Conservation (phyloP, 2,113 vertebrate genomes). For the Camelus dromedarius region DNA sequence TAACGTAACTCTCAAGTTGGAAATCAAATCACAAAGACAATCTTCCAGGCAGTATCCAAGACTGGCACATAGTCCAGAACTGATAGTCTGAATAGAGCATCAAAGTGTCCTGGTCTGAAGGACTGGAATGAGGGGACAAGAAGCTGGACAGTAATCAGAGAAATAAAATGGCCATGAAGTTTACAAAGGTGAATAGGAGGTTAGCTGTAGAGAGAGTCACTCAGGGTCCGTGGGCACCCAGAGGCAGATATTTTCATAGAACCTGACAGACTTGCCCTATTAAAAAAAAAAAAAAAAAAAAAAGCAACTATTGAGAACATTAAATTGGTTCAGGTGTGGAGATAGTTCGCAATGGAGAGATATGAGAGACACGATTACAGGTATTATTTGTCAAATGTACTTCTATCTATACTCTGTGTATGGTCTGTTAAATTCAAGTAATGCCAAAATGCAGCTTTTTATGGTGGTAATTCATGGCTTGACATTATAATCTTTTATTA, state of each 20-base stretch:
- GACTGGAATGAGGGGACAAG: neutral
- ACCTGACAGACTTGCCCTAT: neutral
- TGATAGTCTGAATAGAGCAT: neutral
- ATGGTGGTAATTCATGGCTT: neutral
- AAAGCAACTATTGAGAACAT: neutral
- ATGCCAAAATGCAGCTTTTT: neutral
- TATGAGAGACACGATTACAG: neutral
- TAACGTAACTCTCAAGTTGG: neutral
- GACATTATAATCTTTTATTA: slow-evolving; percentile 53
- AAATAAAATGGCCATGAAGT: neutral
- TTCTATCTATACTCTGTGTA: neutral
- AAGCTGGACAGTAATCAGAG: neutral
- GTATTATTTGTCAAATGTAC: neutral
- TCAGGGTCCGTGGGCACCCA: neutral
- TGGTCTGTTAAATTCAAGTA: neutral
- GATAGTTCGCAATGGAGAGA: neutral
- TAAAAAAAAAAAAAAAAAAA: neutral
- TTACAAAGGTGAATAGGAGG: neutral
- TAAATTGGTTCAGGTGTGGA: neutral
- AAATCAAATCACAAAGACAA: neutral
- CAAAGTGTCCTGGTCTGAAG: neutral
- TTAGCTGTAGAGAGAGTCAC: neutral
- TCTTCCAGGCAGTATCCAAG: neutral
- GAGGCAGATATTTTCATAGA: neutral
- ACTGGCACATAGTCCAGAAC: neutral